A percentile compares a stretch with the other conserved stretches of the same genome.
phyloP scores from a whole-genome alignment of 2,113 vertebrate genomes.

The Colossoma macropomum region DNA sequence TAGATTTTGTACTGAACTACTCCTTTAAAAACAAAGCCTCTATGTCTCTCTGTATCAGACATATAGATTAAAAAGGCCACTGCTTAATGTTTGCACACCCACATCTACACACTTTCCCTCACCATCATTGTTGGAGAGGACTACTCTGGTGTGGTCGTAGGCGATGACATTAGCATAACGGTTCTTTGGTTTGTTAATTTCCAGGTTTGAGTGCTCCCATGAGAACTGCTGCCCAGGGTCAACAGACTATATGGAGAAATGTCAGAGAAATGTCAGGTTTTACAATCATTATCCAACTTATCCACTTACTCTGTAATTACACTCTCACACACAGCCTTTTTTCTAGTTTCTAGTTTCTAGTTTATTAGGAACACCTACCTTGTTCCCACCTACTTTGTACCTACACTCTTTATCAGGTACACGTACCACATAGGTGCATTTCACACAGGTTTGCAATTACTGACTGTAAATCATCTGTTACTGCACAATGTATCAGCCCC shows the following conservation, averaged over 20 bases:
- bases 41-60: not conserved
- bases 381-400: too few relatives aligned
- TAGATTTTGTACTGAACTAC: too few relatives aligned
- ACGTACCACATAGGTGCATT: not conserved
- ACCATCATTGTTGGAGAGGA: slow-evolving; percentile 95
- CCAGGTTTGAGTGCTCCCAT: slow-evolving; percentile 98
- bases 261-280: slow-evolving; percentile 9
- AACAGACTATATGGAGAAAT: slow-evolving; percentile 84
- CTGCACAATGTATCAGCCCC: not conserved
- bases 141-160: slow-evolving; percentile 95
- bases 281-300: slow-evolving; percentile 13
- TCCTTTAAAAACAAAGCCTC: not conserved
- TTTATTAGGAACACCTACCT: not conserved
- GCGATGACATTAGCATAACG: slow-evolving; percentile 98
- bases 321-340: not conserved
- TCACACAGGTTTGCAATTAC: not conserved
- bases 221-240: slow-evolving; percentile 98
- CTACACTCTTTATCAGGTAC: not conserved
- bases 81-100: not conserved
- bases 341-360: not conserved
- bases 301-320: slow-evolving; percentile 2
- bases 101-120: slow-evolving; percentile 64
- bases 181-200: slow-evolving; percentile 99
- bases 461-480: not conserved
- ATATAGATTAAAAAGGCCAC: not conserved